phyloP scores from a whole-genome alignment of 2,888 invertebrate genomes.

The Stenchaetothrips biformis region DNA sequence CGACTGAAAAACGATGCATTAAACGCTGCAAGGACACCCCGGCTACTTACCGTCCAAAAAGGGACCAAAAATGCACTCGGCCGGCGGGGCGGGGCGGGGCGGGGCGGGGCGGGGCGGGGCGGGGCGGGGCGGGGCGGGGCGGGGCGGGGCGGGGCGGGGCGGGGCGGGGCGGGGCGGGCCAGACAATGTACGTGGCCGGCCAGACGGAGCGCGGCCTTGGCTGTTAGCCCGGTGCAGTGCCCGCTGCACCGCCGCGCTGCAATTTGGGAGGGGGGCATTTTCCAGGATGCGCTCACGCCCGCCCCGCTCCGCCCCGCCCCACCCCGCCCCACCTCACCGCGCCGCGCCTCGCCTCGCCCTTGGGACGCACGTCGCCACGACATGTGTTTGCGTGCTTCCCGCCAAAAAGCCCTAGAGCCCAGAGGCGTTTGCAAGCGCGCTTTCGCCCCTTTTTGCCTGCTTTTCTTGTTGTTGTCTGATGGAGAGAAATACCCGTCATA shows the following conservation, averaged over 20 bases:
- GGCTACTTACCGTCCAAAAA: neutral
- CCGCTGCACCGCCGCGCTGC: neutral
- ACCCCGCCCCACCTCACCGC: neutral
- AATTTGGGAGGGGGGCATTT: slow-evolving; percentile 17
- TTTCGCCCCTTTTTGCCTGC: too few species aligned
- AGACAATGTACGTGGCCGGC: slow-evolving; percentile 15
- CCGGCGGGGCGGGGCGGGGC: neutral
- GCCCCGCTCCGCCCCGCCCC: neutral
- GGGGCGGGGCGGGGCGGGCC: slow-evolving; percentile 8
- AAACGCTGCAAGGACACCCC: slow-evolving; percentile 16
- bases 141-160: neutral
- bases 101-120: neutral
- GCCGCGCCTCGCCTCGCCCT: slow-evolving; percentile 1
- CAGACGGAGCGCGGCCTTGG: slow-evolving; percentile 21
- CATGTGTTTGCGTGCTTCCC: slow-evolving; percentile 17
- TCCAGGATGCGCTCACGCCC: slow-evolving; percentile 1
- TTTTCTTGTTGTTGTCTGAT: too few species aligned
- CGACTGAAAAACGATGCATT: neutral
- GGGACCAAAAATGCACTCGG: slow-evolving; percentile 17
- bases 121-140: too few species aligned
- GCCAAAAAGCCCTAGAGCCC: neutral
- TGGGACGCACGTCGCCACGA: neutral
- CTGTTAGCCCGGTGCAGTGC: neutral
- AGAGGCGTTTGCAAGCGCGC: too few species aligned
- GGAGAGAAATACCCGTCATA: too few species aligned